Conservation (phyloP, 1,140 invertebrate species). For the Steinernema feltiae region DNA sequence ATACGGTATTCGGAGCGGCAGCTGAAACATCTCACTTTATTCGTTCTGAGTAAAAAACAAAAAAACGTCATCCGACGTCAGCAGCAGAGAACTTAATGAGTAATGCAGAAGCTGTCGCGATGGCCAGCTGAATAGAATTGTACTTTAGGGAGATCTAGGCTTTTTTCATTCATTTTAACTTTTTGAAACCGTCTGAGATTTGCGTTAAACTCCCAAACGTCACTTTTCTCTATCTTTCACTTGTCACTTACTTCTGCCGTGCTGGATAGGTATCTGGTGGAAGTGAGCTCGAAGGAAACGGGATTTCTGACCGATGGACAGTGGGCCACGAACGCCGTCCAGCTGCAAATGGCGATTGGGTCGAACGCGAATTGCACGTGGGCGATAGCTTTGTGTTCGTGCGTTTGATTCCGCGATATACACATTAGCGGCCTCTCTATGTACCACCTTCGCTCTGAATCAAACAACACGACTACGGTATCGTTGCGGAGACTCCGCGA, state of each 20-base stretch:
- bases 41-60: not conserved
- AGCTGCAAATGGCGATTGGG: not conserved
- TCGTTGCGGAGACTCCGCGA: not conserved
- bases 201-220: not conserved
- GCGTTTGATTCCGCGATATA: not conserved
- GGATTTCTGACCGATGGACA: not conserved
- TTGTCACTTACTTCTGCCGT: not conserved
- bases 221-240: not conserved
- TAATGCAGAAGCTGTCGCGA: too few relatives aligned
- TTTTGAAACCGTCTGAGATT: too few relatives aligned
- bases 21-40: slow-evolving; percentile 28
- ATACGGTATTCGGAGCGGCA: slow-evolving; percentile 37
- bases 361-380: not conserved
- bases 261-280: not conserved
- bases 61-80: too few relatives aligned
- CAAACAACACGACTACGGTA: not conserved
- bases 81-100: too few relatives aligned
- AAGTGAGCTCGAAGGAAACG: not conserved
- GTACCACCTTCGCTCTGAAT: not conserved
- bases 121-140: too few relatives aligned
- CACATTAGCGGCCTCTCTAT: not conserved
- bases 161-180: too few relatives aligned
- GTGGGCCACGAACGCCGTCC: not conserved
- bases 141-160: too few relatives aligned
- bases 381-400: not conserved